Conservation (phyloP, 2,113 vertebrate species). For the Loxodonta africana region DNA sequence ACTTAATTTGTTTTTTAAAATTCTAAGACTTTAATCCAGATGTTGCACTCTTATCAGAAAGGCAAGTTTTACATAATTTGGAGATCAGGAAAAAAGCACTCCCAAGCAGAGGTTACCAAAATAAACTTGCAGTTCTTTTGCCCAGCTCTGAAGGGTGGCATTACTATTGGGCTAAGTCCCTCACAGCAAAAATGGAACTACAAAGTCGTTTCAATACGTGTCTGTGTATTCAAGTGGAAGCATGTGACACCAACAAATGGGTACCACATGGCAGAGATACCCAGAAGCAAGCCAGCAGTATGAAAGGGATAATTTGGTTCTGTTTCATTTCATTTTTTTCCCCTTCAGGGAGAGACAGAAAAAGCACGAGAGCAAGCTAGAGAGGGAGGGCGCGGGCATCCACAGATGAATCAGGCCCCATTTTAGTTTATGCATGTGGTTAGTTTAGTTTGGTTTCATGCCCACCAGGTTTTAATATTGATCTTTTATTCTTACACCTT, state of each 20-base stretch:
- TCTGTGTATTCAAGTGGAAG: conserved; percentile 77
- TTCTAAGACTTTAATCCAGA: conserved; percentile 56
- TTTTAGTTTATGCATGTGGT: not conserved
- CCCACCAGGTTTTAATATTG: conserved; percentile 22
- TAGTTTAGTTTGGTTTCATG: conserved; percentile 1
- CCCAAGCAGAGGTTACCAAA: conserved; percentile 66
- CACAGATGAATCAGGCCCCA: not conserved
- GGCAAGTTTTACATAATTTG: conserved; percentile 37
- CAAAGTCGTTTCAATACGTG: not conserved
- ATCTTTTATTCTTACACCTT: conserved; percentile 6
- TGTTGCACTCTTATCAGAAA: conserved; percentile 40
- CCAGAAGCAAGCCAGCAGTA: conserved; percentile 78
- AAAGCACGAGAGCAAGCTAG: not conserved
- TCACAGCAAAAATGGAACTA: conserved; percentile 41
- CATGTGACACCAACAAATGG: conserved; percentile 82
- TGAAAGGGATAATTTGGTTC: conserved; percentile 81
- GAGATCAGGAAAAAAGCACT: conserved; percentile 38
- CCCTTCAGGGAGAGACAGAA: not conserved
- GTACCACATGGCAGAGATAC: conserved; percentile 78
- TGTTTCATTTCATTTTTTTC: conserved; percentile 74
- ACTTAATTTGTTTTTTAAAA: conserved; percentile 5
- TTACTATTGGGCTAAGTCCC: not conserved
- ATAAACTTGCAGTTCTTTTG: conserved; percentile 26
- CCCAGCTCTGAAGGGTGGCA: not conserved
- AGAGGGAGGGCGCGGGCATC: not conserved